Conservation (phyloP, 2,113 vertebrate species). For the Pseudopodoces humilis region DNA sequence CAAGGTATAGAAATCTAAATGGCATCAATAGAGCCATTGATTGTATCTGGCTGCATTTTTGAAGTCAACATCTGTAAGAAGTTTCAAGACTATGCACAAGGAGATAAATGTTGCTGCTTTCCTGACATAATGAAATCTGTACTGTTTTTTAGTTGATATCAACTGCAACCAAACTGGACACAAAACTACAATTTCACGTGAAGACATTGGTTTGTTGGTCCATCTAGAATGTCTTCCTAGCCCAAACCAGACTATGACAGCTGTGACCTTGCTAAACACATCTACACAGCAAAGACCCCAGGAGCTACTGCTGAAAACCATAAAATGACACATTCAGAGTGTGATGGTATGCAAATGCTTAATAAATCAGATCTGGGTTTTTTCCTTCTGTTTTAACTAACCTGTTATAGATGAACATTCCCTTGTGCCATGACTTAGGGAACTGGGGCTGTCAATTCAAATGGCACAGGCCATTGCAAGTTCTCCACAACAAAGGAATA, state of each 20-base stretch:
- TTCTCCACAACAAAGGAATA: not conserved
- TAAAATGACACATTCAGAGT: not conserved
- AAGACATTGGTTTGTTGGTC: not conserved
- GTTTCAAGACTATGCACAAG: not conserved
- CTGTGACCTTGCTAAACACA: not conserved
- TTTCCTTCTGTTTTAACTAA: not conserved
- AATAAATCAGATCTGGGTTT: not conserved
- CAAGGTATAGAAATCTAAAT: not conserved
- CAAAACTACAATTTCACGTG: not conserved
- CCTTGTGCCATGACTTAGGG: not conserved
- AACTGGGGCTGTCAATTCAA: not conserved
- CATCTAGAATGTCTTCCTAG: not conserved
- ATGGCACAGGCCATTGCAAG: not conserved
- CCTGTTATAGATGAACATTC: not conserved
- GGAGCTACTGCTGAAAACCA: not conserved
- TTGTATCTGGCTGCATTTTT: not conserved
- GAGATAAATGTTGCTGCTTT: not conserved
- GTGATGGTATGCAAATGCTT: not conserved
- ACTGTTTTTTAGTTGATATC: not conserved
- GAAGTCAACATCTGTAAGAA: not conserved
- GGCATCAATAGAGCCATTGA: not conserved
- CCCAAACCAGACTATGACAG: not conserved
- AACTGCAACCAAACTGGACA: not conserved
- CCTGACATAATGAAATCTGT: not conserved
- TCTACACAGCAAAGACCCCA: not conserved